These are phyloP conservation scores for Phengaris arion DNA, from an alignment of 2,888 invertebrate genomes.

Conservation along the genomic window DNA sequence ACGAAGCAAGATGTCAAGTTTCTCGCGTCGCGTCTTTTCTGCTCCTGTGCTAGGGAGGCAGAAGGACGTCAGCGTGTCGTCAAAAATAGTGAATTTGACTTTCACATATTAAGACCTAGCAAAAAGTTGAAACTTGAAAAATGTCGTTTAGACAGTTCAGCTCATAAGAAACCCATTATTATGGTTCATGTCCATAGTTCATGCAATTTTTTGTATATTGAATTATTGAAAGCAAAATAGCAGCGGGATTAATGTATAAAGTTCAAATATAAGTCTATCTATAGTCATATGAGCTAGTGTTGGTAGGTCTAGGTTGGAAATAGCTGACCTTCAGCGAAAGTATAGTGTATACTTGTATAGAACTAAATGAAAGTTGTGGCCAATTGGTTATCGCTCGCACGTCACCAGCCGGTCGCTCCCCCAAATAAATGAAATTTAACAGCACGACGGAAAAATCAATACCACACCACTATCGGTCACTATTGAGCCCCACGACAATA, in stretches of 20 bases:
- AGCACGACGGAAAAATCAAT: constrained; percentile 80
- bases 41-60: too few species aligned
- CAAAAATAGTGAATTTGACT: too few species aligned
- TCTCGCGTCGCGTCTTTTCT: too few species aligned
- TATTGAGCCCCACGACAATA: constrained; percentile 75
- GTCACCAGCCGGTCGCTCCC: constrained; percentile 67
- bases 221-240: background rate
- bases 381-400: constrained; percentile 38
- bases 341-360: background rate
- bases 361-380: constrained; percentile 9
- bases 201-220: too few species aligned
- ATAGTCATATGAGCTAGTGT: background rate
- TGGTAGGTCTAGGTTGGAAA: background rate
- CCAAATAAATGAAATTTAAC: constrained; percentile 79
- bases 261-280: background rate
- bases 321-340: constrained; percentile 11
- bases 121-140: too few species aligned
- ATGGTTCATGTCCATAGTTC: too few species aligned
- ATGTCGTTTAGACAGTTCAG: too few species aligned
- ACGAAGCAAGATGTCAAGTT: too few species aligned
- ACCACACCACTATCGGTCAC: constrained; percentile 68
- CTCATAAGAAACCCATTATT: too few species aligned
- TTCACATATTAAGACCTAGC: too few species aligned
- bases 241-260: background rate
- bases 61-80: too few species aligned